Evolutionary conservation across 2,113 vertebrate genomes (phyloP).

Genomic region (Carollia perspicillata): DNA sequence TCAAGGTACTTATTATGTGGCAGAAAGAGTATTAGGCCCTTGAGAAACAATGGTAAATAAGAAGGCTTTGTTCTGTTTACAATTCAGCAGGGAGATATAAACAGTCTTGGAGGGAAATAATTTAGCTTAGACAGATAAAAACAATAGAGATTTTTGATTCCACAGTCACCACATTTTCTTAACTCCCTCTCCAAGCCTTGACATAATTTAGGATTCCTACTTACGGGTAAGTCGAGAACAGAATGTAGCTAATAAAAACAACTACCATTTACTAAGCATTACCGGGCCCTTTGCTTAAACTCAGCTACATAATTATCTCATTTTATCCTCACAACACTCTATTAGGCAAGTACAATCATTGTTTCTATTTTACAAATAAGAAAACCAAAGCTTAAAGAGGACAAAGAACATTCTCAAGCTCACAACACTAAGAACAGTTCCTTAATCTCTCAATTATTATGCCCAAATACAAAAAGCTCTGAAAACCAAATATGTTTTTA

Average conservation of each 20-base stretch:
- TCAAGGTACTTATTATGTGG: neutral
- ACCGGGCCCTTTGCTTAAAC: neutral
- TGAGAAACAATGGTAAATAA: slow-evolving; percentile 1
- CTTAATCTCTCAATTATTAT: slow-evolving; percentile 16
- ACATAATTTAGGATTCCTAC: slow-evolving; percentile 33
- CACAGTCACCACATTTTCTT: neutral
- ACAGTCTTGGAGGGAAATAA: slow-evolving; percentile 7
- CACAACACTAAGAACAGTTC: neutral
- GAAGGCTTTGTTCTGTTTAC: neutral
- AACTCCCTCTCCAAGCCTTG: neutral
- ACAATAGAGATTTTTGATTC: neutral
- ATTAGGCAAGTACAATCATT: neutral
- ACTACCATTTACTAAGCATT: neutral
- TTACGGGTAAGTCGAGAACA: neutral
- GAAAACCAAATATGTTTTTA: neutral
- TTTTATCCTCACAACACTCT: slow-evolving; percentile 14
- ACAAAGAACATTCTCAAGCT: slow-evolving; percentile 1
- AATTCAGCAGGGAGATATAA: neutral
- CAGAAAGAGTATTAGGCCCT: neutral
- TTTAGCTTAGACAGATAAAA: neutral
- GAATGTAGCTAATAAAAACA: slow-evolving; percentile 30
- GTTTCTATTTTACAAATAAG: neutral
- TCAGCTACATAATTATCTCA: slow-evolving; percentile 3
- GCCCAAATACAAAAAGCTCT: neutral
- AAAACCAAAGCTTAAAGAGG: neutral